A percentile compares a stretch with the other conserved stretches of the same genome.
phyloP scores from a whole-genome alignment of 2,888 invertebrate species.

The Aelia acuminata region DNA sequence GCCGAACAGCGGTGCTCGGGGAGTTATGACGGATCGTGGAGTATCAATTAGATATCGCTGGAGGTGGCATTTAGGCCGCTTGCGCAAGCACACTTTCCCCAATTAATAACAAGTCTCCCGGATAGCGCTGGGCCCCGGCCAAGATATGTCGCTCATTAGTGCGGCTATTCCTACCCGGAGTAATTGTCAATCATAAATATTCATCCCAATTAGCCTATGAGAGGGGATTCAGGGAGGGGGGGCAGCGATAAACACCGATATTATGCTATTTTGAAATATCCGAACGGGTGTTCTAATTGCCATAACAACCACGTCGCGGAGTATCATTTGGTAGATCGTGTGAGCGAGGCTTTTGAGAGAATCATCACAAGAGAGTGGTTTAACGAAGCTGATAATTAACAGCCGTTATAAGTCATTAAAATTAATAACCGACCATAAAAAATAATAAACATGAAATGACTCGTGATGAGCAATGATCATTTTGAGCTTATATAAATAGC shows the following conservation, averaged over 20 bases:
- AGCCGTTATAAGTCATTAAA: not conserved
- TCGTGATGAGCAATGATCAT: no score
- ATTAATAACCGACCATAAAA: not conserved
- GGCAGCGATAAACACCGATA: not conserved
- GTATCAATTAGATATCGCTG: conserved; percentile 21
- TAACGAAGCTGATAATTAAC: not conserved
- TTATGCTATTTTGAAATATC: conserved; percentile 16
- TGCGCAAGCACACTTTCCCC: conserved; percentile 5
- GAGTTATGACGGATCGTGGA: not conserved
- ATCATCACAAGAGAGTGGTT: not conserved
- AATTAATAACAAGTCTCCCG: not conserved
- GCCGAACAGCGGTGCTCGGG: not conserved
- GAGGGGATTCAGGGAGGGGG: no score
- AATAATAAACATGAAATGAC: no score
- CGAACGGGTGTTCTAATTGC: not conserved
- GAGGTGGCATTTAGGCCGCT: not conserved
- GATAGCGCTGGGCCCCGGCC: not conserved
- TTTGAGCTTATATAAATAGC: no score
- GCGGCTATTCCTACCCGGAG: not conserved
- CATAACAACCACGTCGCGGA: not conserved
- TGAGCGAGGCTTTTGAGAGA: not conserved
- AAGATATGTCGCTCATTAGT: conserved; percentile 12
- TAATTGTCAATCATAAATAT: conserved; percentile 17
- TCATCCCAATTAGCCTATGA: not conserved
- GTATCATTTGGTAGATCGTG: conserved; percentile 14